Evolutionary conservation across 2,113 vertebrate species (phyloP), one percentile per base, ranked within the genome.

Genomic region (western clawed frog (Xenopus tropicalis)): DNA sequence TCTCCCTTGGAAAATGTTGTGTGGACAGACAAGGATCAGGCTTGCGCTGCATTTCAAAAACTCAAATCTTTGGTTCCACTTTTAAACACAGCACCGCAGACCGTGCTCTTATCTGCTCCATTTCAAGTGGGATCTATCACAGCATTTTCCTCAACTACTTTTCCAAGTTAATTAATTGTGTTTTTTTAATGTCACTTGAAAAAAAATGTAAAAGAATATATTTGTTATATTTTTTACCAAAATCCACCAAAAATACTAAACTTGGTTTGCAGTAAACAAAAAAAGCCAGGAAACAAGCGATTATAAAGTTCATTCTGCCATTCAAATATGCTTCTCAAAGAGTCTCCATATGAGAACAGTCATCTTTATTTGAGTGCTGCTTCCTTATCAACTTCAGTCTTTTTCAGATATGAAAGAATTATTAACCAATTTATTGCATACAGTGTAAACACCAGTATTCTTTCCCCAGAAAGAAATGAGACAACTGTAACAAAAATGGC

Each of bases 11-110:
- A 76, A 76, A 76, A 76, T 69, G 66, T 63, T 76, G 73, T 76
- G 73, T 62, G 66, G 73, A 76, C 73, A 76, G 73, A 76, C 73
- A 76, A 76, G 66, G 66, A 76, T 76, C 73, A 76, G 73, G 54
- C 66, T 76, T 76, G 66, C 48, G 66, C 73, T 76, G 66, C 73
- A 56, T 69, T 74, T 76, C 58, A 76, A 44, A 76, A 76, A 69
- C 66, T 62, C 11, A 76, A 76, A 76, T 76, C 66, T 56, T 62
- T 68, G 46, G 43, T 68, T 76, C 73, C 66, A 76, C 73, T 76
- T 76, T 76, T 76, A 76, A 69, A 56, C 67, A 62, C 48, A 17
- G 62, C 65, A 62, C 24, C 14, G 29, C 72, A 62, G 72, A 58
- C 44, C 20, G 16, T n/a, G 48, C 20, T 62, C 46, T 76, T 76